Evolutionary conservation across 2,888 invertebrate genomes (phyloP), one percentile per base, ranked within the genome.

Genomic region (Trileptium ribeirensis): DNA sequence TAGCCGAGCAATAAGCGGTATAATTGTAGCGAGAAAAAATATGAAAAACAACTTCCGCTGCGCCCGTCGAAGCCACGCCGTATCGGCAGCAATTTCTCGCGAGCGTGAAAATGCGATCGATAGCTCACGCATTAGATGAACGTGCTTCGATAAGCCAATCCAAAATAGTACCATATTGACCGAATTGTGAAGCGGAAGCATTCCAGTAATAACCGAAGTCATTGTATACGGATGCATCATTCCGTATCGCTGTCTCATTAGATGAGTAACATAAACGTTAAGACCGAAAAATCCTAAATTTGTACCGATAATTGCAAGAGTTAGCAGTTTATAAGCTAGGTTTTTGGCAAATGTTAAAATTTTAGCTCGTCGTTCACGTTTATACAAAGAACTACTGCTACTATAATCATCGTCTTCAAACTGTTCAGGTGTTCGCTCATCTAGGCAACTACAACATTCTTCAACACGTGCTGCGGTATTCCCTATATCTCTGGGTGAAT

Each of bases 181-280:
- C 24, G 79, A 39, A 51, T 78, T 78, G 34, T 67, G 40, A 1
- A 78, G 40, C 51, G 79, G 79, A 37, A 67, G 40, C 67, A 64
- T 37, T 19, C 79, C 79, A 64, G 79, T 78, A 8, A 78, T 67
- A 2, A 78, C 64, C 19, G 51, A 51, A 19, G 79, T 78, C 64
- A 78, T 78, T 8, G 79, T 67, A 64, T 67, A 84, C 31, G 51
- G 67, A 36, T 40, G 29, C 29, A 74, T 8, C 29, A 36, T 39
- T 8, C 77, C 77, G 39, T 8, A 36, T n/a, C n/a, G 34, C 15
- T 3, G 38, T 8, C 77, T 2, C 31, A 39, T 36, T 34, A 33
- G 24, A 36, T 75, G 37, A 33, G 77, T 75, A n/a, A 75, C 77
- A n/a, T 36, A 34, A 36, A 75, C 77, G 39, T 75, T 75, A 3